Evolutionary conservation across 2,888 invertebrate genomes (phyloP), one percentile per base, ranked within the genome.

Genomic region (Aphelenchoides bicaudatus): DNA sequence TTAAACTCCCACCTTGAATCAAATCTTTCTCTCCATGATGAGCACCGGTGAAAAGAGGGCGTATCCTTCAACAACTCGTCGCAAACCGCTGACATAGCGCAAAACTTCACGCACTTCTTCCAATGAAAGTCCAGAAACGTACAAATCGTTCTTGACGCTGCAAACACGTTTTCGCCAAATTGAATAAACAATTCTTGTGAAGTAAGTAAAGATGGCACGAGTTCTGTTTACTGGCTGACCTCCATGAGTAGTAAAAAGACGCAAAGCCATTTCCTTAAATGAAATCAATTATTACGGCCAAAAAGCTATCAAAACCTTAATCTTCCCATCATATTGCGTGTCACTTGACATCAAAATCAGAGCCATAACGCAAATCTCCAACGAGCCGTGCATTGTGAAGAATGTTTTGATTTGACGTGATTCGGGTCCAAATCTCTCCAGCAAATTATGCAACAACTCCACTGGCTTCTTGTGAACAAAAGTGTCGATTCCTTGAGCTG

Each of bases 181-280:
- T 0, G 90, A 88, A 29, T 63, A 84, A 19, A 98, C 82, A 69
- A 96, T 87, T 68, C 94, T 85, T 23, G 89, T 87, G 13, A 93
- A 86, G 78, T 90, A 91, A 39, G 92, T 84, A 81, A 92, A 96
- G 6, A 96, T 84, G 0, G 91, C 92, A 78, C 92, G 90, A 79
- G 94, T 94, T 79, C 91, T 91, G 0, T 89, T 86, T n/a, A n/a
- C n/a, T 2, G 82, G 80, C 38, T 91, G 90, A 0, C 89, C 89
- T 25, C 94, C 93, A 78, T 90, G 91, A 64, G 90, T 82, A 81
- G 92, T 57, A 19, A 66, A 70, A 13, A 54, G 39, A 1, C 66
- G 59, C n/a, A 68, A 37, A 1, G 65, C 65, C 19, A 51, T 25
- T 25, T 63, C 56, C 64, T 63, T 21, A 43, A 43, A 10, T 25